Percentiles rank a stretch among this genome's conserved stretches.
Conservation (phyloP, 2,888 invertebrate species). For the Apodemia mormo region DNA sequence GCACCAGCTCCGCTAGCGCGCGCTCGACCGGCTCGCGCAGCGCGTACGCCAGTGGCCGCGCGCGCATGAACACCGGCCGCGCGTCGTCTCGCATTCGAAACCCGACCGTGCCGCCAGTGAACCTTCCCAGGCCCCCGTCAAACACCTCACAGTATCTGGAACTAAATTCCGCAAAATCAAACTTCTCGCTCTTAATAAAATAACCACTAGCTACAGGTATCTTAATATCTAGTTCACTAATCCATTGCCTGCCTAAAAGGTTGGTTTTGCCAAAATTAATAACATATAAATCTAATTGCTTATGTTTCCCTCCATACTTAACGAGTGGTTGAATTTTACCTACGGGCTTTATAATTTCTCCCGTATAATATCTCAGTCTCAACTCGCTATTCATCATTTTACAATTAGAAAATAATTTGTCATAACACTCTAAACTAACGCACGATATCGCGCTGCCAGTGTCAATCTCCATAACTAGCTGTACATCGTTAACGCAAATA, state of each 20-base stretch:
- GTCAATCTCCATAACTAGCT: too few species aligned
- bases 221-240: conserved; percentile 33
- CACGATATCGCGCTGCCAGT: too few species aligned
- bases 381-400: too few species aligned
- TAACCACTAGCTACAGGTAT: conserved; percentile 1
- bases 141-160: conserved; percentile 23
- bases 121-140: conserved; percentile 20
- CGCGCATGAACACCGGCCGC: conserved; percentile 25
- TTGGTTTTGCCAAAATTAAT: conserved; percentile 33
- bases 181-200: too few species aligned
- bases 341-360: too few species aligned
- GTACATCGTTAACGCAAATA: too few species aligned
- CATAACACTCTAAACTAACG: too few species aligned
- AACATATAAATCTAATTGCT: conserved; percentile 36
- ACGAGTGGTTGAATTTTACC: conserved; percentile 30
- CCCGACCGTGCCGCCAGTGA: conserved; percentile 19
- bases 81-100: conserved; percentile 19
- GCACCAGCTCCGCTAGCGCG: conserved; percentile 30
- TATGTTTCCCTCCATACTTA: background rate
- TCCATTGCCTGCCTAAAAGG: conserved; percentile 35
- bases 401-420: too few species aligned
- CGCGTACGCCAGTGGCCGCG: conserved; percentile 22
- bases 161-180: too few species aligned
- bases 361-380: too few species aligned
- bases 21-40: conserved; percentile 32